Percentiles rank a stretch among this genome's conserved stretches.
phyloP scores from a whole-genome alignment of 2,888 invertebrate genomes.

The Acronicta psi region DNA sequence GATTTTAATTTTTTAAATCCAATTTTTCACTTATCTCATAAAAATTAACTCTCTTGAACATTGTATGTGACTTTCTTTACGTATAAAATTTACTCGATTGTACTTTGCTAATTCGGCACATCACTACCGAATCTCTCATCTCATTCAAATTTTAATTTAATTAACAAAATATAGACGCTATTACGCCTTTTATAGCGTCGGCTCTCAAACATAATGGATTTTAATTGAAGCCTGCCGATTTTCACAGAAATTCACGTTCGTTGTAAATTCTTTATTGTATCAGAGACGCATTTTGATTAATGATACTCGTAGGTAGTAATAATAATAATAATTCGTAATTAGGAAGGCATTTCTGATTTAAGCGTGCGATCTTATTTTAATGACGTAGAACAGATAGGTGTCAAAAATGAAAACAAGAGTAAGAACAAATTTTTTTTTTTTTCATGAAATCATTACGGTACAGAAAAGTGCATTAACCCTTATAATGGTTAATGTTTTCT shows the following conservation, averaged over 20 bases:
- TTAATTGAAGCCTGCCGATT: constrained; percentile 46
- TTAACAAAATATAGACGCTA: constrained; percentile 38
- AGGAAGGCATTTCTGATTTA: background rate
- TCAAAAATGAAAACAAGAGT: too few relatives aligned
- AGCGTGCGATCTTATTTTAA: background rate
- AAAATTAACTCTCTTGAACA: too few relatives aligned
- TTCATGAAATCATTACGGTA: too few relatives aligned
- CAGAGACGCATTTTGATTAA: constrained; percentile 8
- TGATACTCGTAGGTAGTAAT: background rate
- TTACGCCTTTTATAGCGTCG: constrained; percentile 36
- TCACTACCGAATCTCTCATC: constrained; percentile 15
- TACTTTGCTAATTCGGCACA: background rate
- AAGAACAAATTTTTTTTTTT: too few relatives aligned
- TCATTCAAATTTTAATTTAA: constrained; percentile 35
- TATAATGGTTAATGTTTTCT: too few relatives aligned
- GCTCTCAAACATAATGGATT: constrained; percentile 34
- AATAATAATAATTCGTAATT: constrained; percentile 21
- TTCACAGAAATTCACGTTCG: constrained; percentile 26
- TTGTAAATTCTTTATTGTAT: constrained; percentile 7
- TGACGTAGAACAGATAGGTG: background rate
- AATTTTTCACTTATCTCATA: too few relatives aligned
- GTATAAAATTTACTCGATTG: too few relatives aligned
- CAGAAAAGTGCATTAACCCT: too few relatives aligned
- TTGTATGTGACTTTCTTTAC: too few relatives aligned
- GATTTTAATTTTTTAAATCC: too few relatives aligned